Evolutionary conservation across 2,888 invertebrate species (phyloP), one percentile per base, ranked within the genome.

Genomic region (Fissipunctia ypsillon): DNA sequence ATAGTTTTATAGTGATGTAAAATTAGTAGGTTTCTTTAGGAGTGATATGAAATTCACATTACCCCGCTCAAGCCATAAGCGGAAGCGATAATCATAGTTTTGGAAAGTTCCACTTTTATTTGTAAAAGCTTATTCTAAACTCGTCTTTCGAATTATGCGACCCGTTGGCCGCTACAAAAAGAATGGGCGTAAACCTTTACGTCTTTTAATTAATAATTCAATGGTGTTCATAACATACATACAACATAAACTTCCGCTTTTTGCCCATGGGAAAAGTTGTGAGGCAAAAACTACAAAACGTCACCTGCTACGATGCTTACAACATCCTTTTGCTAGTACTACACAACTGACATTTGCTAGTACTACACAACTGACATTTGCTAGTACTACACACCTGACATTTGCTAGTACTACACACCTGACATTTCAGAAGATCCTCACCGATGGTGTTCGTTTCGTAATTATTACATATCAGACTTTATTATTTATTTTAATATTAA

Each of bases 11-110:
- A 71, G 67, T 76, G 52, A 77, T 69, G 73, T 74, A 69, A 80
- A 83, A 75, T 66, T 65, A 31, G 57, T 70, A 65, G 19, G 60
- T 72, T 76, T 66, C 31, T 57, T 74, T 77, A 71, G 64, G 64
- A 77, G 31, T 69, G 54, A 84, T 78, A 84, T 74, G 73, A 83
- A 83, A 83, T 83, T 77, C 76, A 70, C 48, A 76, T 69, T 66
- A 54, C 41, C 38, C 3, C 12, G 7, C 7, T 12, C 19, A 63
- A 59, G 48, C 57, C 45, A 77, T 31, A 73, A 75, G 75, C 73
- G 28, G 45, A 45, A 76, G 77, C 86, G 85, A 50, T 73, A n/a
- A 48, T 0, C 10, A 12, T 19, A n/a, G 12, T 19, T 12, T 52
- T 60, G 7, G 9, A n/a, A 35, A 22, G 3, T 31, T 61, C 7